phyloP scores from a whole-genome alignment of 2,797 vertebrate genomes.

The Betta splendens region DNA sequence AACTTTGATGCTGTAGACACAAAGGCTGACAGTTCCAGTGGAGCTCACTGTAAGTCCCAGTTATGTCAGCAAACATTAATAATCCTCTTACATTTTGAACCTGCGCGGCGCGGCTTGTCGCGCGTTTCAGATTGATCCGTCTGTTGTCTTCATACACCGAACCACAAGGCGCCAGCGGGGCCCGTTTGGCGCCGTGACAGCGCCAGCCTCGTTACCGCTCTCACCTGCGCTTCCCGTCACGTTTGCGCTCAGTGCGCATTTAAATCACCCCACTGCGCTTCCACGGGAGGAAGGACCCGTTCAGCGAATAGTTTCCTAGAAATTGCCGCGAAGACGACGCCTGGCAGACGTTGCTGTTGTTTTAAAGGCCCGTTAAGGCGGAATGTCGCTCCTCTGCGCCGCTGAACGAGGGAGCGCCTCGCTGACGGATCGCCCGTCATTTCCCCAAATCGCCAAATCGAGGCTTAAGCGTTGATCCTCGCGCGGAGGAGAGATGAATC shows the following conservation, averaged over 20 bases:
- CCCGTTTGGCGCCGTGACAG: conserved; percentile 25
- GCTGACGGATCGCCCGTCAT: background rate
- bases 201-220: conserved; percentile 36
- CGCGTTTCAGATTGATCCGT: conserved; percentile 56
- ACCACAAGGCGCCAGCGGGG: conserved; percentile 38
- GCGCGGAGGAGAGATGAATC: no score
- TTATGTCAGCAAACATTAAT: conserved; percentile 71
- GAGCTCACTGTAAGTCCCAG: conserved; percentile 60
- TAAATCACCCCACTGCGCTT: conserved; percentile 32
- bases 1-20: conserved; percentile 55
- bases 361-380: conserved; percentile 18
- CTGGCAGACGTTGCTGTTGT: conserved; percentile 8
- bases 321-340: conserved; percentile 24
- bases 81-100: conserved; percentile 57
- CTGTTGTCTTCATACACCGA: conserved; percentile 54
- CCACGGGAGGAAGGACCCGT: conserved; percentile 1
- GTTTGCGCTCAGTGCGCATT: conserved; percentile 26
- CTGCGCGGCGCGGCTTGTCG: conserved; percentile 55
- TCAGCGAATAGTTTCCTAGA: conserved; percentile 30
- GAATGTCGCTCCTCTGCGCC: background rate
- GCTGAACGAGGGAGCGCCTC: conserved; percentile 13
- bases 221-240: conserved; percentile 14
- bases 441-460: no score
- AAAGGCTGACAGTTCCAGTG: conserved; percentile 54
- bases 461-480: no score